These are phyloP conservation scores for Symphodus melops DNA, from an alignment of 2,113 vertebrate species.

Conservation along the genomic window DNA sequence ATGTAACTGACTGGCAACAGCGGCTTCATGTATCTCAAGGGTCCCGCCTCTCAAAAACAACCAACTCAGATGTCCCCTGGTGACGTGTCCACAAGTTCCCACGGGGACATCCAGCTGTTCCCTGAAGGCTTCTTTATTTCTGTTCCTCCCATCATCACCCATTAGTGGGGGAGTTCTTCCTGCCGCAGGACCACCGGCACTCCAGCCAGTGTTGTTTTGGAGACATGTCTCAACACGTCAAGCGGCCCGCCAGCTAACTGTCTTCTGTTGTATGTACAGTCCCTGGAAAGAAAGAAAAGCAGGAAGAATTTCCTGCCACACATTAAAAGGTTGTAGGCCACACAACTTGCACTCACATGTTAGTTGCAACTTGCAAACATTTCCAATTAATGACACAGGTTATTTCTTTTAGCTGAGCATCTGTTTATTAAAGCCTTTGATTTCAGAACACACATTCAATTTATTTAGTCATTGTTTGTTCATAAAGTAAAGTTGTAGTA, in stretches of 20 bases:
- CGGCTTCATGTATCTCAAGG: slow-evolving; percentile 22
- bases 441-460: no score
- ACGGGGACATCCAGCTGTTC: rapidly evolving
- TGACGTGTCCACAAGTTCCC: background rate
- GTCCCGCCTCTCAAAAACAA: background rate
- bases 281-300: background rate
- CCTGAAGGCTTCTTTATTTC: background rate
- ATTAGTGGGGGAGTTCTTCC: background rate
- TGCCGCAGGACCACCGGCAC: background rate
- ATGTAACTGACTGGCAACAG: background rate
- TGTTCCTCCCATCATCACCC: background rate
- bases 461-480: no score
- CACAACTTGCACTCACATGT: no score
- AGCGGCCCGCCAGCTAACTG: background rate
- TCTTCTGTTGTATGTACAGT: slow-evolving; percentile 8
- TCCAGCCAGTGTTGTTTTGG: background rate
- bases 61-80: background rate
- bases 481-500: no score
- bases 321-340: no score
- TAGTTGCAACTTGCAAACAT: no score
- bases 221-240: slow-evolving; percentile 31
- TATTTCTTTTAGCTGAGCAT: no score
- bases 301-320: no score
- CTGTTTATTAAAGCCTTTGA: no score
- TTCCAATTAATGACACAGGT: no score